Conservation (phyloP, 2,888 invertebrate genomes). For the Tyria jacobaeae region DNA sequence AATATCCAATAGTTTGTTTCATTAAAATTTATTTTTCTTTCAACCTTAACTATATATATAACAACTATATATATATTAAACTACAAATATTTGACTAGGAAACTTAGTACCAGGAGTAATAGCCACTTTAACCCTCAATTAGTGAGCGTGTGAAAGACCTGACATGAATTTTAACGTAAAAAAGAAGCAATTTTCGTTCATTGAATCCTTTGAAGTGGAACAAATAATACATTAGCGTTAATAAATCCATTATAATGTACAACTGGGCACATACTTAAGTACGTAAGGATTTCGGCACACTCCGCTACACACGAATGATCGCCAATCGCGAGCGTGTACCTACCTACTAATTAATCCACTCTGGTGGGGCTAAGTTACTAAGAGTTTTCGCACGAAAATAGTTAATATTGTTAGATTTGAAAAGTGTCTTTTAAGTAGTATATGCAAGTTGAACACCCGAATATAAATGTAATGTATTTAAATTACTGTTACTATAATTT, state of each 20-base stretch:
- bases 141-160: background rate
- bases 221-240: conserved; percentile 36
- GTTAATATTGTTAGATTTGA: conserved; percentile 12
- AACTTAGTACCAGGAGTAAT: background rate
- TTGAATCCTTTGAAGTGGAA: conserved; percentile 17
- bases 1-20: no score
- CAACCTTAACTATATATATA: background rate
- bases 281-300: conserved; percentile 53
- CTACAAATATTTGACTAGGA: background rate
- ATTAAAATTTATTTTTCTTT: background rate
- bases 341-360: conserved; percentile 73
- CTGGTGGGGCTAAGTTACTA: conserved; percentile 72
- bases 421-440: no score
- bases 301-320: conserved; percentile 68
- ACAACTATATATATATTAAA: no score
- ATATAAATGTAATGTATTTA: no score
- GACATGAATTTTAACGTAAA: background rate
- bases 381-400: conserved; percentile 50
- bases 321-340: conserved; percentile 73
- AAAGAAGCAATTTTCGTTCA: conserved; percentile 1
- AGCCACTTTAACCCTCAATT: background rate
- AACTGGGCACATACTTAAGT: conserved; percentile 40
- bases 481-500: background rate
- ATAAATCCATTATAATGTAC: conserved; percentile 24
- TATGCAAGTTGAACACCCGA: no score